Percentiles rank a stretch among this genome's conserved stretches.
Conservation (phyloP, 2,888 invertebrate genomes). For the Athalia cordata region DNA sequence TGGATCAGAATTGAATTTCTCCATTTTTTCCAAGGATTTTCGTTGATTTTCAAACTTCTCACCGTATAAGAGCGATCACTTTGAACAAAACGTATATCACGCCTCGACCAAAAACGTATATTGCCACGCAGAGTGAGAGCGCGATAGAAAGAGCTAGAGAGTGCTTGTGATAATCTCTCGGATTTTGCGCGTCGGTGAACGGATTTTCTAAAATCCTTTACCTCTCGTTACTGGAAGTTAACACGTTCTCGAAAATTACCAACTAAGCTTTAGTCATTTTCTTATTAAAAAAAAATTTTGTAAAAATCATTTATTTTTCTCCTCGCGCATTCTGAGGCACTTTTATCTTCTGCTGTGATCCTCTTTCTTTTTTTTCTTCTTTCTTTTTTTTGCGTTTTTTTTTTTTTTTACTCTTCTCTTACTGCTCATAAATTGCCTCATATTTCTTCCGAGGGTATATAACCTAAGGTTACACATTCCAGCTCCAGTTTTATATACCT, state of each 20-base stretch:
- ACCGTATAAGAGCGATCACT: too few species aligned
- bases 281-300: too few species aligned
- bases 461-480: neutral
- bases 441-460: neutral
- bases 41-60: too few species aligned
- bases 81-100: too few species aligned
- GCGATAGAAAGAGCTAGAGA: too few species aligned
- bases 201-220: slow-evolving; percentile 19
- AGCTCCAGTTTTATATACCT: slow-evolving; percentile 16
- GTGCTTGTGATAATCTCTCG: slow-evolving; percentile 1
- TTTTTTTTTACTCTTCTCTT: neutral
- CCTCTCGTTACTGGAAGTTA: slow-evolving; percentile 8
- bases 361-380: too few species aligned
- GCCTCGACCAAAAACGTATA: too few species aligned
- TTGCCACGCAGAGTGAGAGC: too few species aligned
- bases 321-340: neutral
- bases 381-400: neutral
- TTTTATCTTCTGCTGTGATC: neutral
- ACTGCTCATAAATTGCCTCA: neutral
- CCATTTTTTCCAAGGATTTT: too few species aligned
- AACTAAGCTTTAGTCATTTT: neutral
- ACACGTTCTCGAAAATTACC: slow-evolving; percentile 4
- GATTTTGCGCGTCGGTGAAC: slow-evolving; percentile 10
- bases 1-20: too few species aligned
- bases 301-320: neutral